Evolutionary conservation across 2,113 vertebrate species (phyloP).

Genomic region (Pituophis catenifer): DNA sequence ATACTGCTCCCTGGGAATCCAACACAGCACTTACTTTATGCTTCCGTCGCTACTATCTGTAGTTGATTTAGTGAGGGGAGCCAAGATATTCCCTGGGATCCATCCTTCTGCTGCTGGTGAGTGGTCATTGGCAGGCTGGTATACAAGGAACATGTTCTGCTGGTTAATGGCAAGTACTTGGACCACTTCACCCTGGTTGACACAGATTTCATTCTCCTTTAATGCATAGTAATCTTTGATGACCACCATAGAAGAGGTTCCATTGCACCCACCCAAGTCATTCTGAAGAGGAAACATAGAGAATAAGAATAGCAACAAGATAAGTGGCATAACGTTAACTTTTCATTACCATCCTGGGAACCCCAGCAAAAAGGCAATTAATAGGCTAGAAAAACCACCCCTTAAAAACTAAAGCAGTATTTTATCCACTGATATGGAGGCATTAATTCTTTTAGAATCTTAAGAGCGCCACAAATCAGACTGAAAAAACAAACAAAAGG

Average conservation of each 20-base stretch:
- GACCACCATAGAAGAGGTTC: slow-evolving; percentile 88
- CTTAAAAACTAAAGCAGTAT: not conserved
- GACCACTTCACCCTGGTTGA: slow-evolving; percentile 91
- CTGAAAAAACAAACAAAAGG: not conserved
- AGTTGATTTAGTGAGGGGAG: slow-evolving; percentile 80
- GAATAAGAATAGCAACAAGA: slow-evolving; percentile 37
- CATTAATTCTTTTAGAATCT: not conserved
- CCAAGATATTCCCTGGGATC: slow-evolving; percentile 90
- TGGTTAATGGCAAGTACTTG: slow-evolving; percentile 95
- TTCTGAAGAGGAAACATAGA: slow-evolving; percentile 69
- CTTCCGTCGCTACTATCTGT: slow-evolving; percentile 88
- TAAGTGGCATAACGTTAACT: rapidly evolving
- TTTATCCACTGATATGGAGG: not conserved
- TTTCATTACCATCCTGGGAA: not conserved
- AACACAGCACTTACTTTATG: slow-evolving; percentile 97
- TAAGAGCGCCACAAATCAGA: not conserved
- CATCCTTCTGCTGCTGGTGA: slow-evolving; percentile 96
- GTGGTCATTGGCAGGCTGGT: slow-evolving; percentile 86
- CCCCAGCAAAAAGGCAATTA: not conserved
- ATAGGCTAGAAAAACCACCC: not conserved
- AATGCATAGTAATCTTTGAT: slow-evolving; percentile 95
- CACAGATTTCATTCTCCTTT: slow-evolving; percentile 96
- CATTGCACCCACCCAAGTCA: slow-evolving; percentile 84
- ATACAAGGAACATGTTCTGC: slow-evolving; percentile 98
- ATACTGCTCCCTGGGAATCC: slow-evolving; percentile 74